These are phyloP conservation scores for Alcis repandata DNA, from an alignment of 2,888 invertebrate species.

Conservation along the genomic window DNA sequence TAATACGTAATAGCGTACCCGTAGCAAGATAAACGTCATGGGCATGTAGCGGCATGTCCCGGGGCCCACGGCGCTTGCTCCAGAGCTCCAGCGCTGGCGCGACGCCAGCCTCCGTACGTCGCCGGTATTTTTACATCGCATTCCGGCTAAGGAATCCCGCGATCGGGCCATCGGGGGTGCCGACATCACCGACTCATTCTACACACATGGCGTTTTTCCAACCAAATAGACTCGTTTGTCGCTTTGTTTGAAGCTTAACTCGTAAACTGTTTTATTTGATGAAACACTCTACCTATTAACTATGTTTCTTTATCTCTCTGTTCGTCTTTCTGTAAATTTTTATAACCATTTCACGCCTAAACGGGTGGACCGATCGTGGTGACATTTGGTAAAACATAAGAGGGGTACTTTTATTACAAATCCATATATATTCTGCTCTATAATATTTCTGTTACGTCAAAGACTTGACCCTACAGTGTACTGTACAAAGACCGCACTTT, in stretches of 20 bases:
- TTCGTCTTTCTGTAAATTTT: too few relatives aligned
- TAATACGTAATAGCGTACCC: neutral
- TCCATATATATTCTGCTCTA: neutral
- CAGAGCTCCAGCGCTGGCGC: slow-evolving; percentile 49
- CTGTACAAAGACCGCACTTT: too few relatives aligned
- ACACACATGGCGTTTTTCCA: neutral
- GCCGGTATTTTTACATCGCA: slow-evolving; percentile 52
- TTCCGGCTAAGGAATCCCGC: slow-evolving; percentile 46
- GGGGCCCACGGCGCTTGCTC: neutral
- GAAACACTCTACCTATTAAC: too few relatives aligned
- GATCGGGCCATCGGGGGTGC: slow-evolving; percentile 7
- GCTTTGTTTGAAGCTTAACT: too few relatives aligned
- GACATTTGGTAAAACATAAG: too few relatives aligned
- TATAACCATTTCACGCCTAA: too few relatives aligned
- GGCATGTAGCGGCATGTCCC: neutral
- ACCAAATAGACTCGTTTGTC: too few relatives aligned
- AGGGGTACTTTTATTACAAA: too few relatives aligned
- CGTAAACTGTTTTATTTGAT: too few relatives aligned
- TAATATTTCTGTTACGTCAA: neutral
- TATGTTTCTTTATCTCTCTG: too few relatives aligned
- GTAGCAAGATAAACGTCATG: neutral
- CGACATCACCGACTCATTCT: neutral
- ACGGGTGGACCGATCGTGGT: too few relatives aligned
- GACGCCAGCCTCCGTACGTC: slow-evolving; percentile 39
- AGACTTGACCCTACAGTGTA: neutral